phyloP scores from a whole-genome alignment of 2,113 vertebrate species.

The Paradisaea rubra region DNA sequence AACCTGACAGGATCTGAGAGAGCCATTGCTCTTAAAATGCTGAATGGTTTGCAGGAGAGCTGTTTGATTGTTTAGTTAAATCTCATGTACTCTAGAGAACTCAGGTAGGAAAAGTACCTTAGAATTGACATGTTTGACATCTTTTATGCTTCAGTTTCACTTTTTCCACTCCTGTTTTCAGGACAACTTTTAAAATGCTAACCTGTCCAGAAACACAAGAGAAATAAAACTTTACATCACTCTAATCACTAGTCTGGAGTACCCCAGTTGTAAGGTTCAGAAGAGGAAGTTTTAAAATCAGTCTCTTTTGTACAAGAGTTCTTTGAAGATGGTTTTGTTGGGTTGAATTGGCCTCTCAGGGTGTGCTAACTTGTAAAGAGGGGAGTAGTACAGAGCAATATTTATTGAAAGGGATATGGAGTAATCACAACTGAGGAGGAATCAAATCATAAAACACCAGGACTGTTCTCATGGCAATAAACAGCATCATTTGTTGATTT shows the following conservation, averaged over 20 bases:
- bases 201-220: neutral
- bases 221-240: neutral
- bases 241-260: neutral
- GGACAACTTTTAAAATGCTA: neutral
- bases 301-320: neutral
- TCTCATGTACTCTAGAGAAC: neutral
- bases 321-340: neutral
- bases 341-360: neutral
- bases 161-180: neutral
- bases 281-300: neutral
- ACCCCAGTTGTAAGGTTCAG: neutral
- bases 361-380: neutral
- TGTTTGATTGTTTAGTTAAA: neutral
- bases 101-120: neutral
- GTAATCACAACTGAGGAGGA: neutral
- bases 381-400: neutral
- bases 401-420: neutral
- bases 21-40: neutral
- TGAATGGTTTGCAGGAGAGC: neutral
- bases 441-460: neutral
- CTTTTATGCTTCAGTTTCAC: neutral
- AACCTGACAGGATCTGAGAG: neutral
- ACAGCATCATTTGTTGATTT: neutral
- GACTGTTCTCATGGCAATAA: neutral
- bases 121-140: neutral